Base-by-base conservation (phyloP, 2,888 invertebrate species). In the Argynnis bischoffii region DNA sequence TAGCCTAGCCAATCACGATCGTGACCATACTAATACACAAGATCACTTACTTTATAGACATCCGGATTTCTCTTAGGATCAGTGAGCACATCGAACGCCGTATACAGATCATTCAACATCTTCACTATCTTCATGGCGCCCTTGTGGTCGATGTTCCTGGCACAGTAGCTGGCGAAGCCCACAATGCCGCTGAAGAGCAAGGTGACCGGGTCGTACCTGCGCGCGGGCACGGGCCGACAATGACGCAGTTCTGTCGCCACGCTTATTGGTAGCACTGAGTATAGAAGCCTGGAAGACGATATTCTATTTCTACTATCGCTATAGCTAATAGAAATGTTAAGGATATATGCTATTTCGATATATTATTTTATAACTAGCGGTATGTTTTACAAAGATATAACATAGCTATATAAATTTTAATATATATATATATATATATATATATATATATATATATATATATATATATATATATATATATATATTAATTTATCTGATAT, bases 61-160 rank as follows among this genome's bases (percentile, higher is more conserved):
- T 98, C 97, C 50, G 98, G 97, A 89, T 98, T 98, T 77, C 96
- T 95, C 82, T 96, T 97, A 6, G 98, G 97, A 88, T 98, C 98
- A 13, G 98, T 98, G 54, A 99, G 94, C 53, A 96, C 97, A 89
- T 99, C 99, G 81, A 98, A 98, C 4, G 98, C 96, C 0, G 98
- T 98, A 86, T 99, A 99, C 73, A 99, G 94, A 82, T 97, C 96
- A 86, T 99, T 99, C 60, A 99, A 94, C 95, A 98, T 96, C 86
- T 96, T 95, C 11, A 99, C 98, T 74, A 99, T 98, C 93, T 98
- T 98, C 97, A 98, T 98, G 55, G 98, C 98, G 0, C 98, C 98
- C 76, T 95, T 95, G 6, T 98, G 96, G 86, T 98, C 98, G 0
- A 98, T 97, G 85, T 98, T 95, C 55, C 95, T 94, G 2, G 98